These are phyloP conservation scores for Xerus inauris DNA, from an alignment of 2,113 vertebrate species.

Conservation along the genomic window DNA sequence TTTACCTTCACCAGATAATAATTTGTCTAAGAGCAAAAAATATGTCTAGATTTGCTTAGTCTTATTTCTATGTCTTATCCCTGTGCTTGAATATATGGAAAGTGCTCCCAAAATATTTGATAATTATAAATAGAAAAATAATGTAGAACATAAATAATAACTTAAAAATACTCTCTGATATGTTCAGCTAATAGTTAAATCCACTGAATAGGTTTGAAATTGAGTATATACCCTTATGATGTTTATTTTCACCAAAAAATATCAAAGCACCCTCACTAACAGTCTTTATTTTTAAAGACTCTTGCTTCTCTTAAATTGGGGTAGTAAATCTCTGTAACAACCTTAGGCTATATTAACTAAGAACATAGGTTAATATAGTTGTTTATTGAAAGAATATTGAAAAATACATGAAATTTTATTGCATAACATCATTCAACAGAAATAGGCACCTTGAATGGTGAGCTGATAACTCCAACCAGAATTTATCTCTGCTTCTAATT, in stretches of 20 bases:
- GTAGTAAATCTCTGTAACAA: not conserved
- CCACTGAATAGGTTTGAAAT: constrained; percentile 35
- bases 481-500: not conserved
- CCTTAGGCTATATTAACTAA: not conserved
- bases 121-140: not conserved
- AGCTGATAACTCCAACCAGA: not conserved
- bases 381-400: not conserved
- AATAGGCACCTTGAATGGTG: not conserved
- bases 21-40: not conserved
- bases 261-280: not conserved
- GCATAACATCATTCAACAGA: not conserved
- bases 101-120: not conserved
- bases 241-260: not conserved
- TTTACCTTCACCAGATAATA: not conserved
- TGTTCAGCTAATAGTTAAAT: not conserved
- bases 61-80: not conserved
- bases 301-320: not conserved
- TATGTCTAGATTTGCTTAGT: not conserved
- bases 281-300: not conserved
- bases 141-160: not conserved
- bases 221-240: not conserved
- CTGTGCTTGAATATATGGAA: not conserved
- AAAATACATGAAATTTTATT: not conserved
- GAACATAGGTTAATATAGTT: not conserved
- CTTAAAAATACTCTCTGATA: not conserved